These are phyloP conservation scores for Onychomys torridus DNA, from an alignment of 2,797 vertebrate genomes.

Conservation along the genomic window DNA sequence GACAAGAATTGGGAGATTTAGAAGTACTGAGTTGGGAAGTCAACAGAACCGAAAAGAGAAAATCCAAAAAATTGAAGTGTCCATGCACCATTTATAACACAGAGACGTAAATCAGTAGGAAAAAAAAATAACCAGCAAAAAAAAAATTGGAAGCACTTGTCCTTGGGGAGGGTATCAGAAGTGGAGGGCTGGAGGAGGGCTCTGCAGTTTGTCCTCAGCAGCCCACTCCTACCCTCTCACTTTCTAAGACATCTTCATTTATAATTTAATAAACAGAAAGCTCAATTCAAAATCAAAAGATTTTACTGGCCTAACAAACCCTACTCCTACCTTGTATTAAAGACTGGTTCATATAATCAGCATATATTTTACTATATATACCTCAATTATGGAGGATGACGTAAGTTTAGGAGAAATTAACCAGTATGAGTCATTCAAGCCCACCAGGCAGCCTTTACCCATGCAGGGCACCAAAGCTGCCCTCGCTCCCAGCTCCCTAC, in stretches of 20 bases:
- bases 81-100: background rate
- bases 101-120: background rate
- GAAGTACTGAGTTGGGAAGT: background rate
- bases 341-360: background rate
- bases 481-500: background rate
- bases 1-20: background rate
- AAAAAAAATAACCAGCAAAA: background rate
- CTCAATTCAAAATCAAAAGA: slow-evolving; percentile 47
- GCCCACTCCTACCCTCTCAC: background rate
- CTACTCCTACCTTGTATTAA: background rate
- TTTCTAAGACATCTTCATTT: background rate
- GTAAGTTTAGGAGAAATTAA: slow-evolving; percentile 29
- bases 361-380: slow-evolving; percentile 9
- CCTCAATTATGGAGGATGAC: background rate
- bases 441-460: background rate
- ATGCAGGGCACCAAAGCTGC: background rate
- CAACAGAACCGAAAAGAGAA: background rate
- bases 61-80: background rate
- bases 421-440: background rate
- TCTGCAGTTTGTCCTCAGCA: background rate
- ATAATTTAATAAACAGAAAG: slow-evolving; percentile 21
- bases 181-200: background rate
- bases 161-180: background rate
- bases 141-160: background rate
- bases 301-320: slow-evolving; percentile 21